Base-by-base conservation (phyloP, 2,888 invertebrate species). In the Pterostichus niger region DNA sequence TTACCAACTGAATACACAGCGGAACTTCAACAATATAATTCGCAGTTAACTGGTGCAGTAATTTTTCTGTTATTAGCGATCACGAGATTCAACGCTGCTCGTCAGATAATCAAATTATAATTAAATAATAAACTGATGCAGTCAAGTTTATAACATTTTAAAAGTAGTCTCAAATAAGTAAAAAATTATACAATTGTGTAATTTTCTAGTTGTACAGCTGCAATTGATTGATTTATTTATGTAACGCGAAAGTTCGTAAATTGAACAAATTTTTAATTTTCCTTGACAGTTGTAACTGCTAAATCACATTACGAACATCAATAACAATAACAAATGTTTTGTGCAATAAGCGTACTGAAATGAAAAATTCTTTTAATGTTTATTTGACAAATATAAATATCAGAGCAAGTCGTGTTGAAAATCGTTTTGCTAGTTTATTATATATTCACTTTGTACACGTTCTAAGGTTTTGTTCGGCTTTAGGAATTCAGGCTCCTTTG, bases 1-100 rank as follows among this genome's bases (percentile, higher is more conserved):
- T 88, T 93, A 82, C 91, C 92, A 1, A 88, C 89, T 84, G 88
- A 90, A 6, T 88, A 87, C 73, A 88, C 88, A 15, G 85, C 87
- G 0, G 86, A 87, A 10, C 52, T 88, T 71, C 85, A 88, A 84
- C 85, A 86, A 5, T 89, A 88, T 84, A 86, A 86, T 77, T 80
- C 85, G 6, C 87, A 88, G 85, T 84, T 89, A 68, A 87, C 87
- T 79, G 89, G 89, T 89, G 85, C 86, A 85, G 59, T 59, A 17
- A 59, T 35, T 64, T 64, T 35, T 64, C 83, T 68, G 80, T 17
- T 59, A 24, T 24, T 24, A 59, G 11, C 11, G 9, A 59, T 59
- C 31, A 40, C 11, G 17, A 59, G 52, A 56, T 46, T 64, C 13
- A 49, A 7, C 35, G 78, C 71, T 76, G 49, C 49, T 49, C 1